phyloP scores from a whole-genome alignment of 1,140 invertebrate genomes.

The Pogonognathellus flavescens region DNA sequence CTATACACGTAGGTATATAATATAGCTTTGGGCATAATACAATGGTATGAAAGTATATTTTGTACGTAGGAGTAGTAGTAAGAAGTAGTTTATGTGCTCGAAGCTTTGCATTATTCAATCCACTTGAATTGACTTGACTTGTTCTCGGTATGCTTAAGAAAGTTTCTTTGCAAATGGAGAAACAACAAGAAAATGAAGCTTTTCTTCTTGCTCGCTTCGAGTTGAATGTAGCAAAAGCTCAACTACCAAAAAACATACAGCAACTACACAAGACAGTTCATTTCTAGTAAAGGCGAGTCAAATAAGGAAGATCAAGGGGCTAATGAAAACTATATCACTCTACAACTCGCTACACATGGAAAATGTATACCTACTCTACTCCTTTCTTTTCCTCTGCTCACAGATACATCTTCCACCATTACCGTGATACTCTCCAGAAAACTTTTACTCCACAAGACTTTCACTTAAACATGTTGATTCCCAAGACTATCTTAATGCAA shows the following conservation, averaged over 20 bases:
- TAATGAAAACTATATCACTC: constrained; percentile 18
- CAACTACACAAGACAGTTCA: constrained; percentile 23
- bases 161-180: constrained; percentile 38
- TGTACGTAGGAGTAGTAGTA: background rate
- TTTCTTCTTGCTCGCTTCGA: constrained; percentile 20
- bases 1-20: no score
- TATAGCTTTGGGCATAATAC: no score
- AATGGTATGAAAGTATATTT: no score
- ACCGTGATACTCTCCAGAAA: background rate
- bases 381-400: background rate
- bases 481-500: constrained; percentile 21
- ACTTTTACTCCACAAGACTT: constrained; percentile 21
- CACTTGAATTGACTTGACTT: constrained; percentile 47
- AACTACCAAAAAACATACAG: background rate
- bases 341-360: background rate
- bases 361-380: background rate
- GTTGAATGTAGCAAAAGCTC: constrained; percentile 32
- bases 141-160: background rate
- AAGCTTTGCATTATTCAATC: constrained; percentile 49
- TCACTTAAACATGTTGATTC: constrained; percentile 28
- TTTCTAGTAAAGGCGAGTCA: constrained; percentile 9
- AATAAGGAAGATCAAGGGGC: constrained; percentile 46
- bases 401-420: no score
- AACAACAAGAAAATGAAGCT: constrained; percentile 49
- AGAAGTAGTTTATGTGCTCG: constrained; percentile 34